These are phyloP conservation scores for Trogon melanurus DNA, from an alignment of 2,113 vertebrate genomes.

Conservation along the genomic window DNA sequence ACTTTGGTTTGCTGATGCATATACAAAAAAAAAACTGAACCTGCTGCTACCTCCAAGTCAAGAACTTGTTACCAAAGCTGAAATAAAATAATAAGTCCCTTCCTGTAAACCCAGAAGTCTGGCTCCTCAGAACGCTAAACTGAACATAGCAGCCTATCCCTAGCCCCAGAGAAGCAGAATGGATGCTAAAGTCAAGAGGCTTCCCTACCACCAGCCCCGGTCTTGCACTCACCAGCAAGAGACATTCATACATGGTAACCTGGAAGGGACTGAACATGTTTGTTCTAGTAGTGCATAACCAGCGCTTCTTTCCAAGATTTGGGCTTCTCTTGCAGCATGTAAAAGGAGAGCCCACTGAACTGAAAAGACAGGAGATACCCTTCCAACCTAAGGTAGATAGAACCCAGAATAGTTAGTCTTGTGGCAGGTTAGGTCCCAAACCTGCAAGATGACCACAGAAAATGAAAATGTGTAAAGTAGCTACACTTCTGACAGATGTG, in stretches of 20 bases:
- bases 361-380: background rate
- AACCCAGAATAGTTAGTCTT: background rate
- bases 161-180: background rate
- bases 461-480: background rate
- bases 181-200: background rate
- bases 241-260: rapidly evolving
- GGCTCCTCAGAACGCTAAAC: background rate
- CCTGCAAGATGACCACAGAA: background rate
- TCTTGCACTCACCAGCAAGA: background rate
- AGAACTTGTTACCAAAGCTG: constrained; percentile 53
- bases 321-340: background rate
- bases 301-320: background rate
- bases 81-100: background rate
- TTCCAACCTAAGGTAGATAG: background rate
- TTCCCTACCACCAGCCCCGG: background rate
- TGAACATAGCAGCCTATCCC: background rate
- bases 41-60: constrained; percentile 55
- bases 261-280: background rate
- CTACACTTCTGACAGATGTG: background rate
- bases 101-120: background rate
- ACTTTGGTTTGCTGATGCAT: constrained; percentile 44
- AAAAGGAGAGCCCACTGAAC: background rate
- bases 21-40: constrained; percentile 50
- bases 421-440: background rate
- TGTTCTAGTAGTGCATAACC: background rate